These are phyloP conservation scores for Sebastes vulpes DNA, from an alignment of 2,797 vertebrate species.

Conservation along the genomic window DNA sequence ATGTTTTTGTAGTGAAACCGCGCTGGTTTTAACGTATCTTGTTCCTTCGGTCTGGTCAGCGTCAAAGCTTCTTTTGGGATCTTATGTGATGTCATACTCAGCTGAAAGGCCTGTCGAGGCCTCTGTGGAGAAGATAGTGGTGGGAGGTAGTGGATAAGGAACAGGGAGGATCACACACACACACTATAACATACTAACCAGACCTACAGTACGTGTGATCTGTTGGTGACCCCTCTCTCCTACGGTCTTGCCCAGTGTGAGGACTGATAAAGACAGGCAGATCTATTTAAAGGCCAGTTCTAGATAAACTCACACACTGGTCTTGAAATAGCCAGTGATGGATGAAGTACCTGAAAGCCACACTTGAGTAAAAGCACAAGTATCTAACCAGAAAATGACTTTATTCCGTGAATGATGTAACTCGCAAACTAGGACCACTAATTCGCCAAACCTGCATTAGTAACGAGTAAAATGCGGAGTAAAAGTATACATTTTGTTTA, in stretches of 20 bases:
- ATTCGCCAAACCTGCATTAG: too few relatives aligned
- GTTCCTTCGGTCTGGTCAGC: conserved; percentile 51
- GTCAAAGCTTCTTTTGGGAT: conserved; percentile 51
- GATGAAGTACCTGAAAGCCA: too few relatives aligned
- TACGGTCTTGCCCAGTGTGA: conserved; percentile 17
- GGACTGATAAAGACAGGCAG: conserved; percentile 42
- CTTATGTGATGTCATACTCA: conserved; percentile 47
- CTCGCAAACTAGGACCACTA: too few relatives aligned
- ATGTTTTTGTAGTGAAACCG: conserved; percentile 28
- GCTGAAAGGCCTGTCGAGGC: conserved; percentile 26
- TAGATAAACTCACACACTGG: conserved; percentile 34
- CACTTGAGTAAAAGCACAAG: too few relatives aligned
- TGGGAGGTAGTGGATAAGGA: conserved; percentile 56
- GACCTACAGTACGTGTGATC: background rate
- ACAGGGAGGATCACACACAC: conserved; percentile 10
- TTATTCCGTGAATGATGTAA: too few relatives aligned
- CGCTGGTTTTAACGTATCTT: background rate
- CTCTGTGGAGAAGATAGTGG: conserved; percentile 48
- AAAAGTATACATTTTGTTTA: too few relatives aligned
- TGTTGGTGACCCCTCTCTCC: conserved; percentile 19
- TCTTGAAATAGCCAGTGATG: conserved; percentile 7
- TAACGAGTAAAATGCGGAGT: too few relatives aligned
- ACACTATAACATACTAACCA: background rate
- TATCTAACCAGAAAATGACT: too few relatives aligned
- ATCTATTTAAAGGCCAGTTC: conserved; percentile 52